These are phyloP conservation scores for Plebejus melissa DNA, from an alignment of 2,888 invertebrate genomes.

Conservation along the genomic window DNA sequence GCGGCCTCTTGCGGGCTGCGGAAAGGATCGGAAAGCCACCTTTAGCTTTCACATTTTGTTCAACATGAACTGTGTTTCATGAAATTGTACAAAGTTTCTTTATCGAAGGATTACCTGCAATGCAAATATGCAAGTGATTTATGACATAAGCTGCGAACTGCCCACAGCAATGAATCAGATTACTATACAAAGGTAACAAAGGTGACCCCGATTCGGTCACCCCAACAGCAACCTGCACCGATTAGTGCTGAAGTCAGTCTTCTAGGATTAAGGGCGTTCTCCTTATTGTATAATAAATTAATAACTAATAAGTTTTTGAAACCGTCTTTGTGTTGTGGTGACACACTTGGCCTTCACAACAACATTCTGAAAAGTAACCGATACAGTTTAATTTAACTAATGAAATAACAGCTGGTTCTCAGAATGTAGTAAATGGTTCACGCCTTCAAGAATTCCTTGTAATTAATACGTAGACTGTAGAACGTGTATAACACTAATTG, in stretches of 20 bases:
- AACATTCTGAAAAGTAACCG: background rate
- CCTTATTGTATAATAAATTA: no score
- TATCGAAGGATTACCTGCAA: conserved; percentile 9
- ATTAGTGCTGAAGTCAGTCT: conserved; percentile 7
- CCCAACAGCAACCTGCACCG: conserved; percentile 2
- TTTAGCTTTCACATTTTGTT: no score
- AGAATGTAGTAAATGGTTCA: background rate
- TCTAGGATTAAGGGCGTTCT: background rate
- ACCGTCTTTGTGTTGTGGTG: conserved; percentile 4
- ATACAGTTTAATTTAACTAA: background rate
- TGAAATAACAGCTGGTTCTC: conserved; percentile 3
- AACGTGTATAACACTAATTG: background rate
- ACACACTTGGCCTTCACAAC: background rate
- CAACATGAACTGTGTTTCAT: background rate
- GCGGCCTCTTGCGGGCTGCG: no score
- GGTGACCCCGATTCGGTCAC: conserved; percentile 14
- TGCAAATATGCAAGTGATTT: background rate
- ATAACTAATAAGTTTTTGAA: background rate
- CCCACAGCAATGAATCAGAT: conserved; percentile 19
- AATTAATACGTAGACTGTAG: background rate
- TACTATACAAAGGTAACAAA: conserved; percentile 2
- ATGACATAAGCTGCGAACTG: conserved; percentile 3
- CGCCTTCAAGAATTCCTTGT: background rate
- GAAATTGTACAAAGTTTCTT: background rate
- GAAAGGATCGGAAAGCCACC: no score